Conservation (phyloP, 2,113 vertebrate genomes). For the Tamias sibiricus region DNA sequence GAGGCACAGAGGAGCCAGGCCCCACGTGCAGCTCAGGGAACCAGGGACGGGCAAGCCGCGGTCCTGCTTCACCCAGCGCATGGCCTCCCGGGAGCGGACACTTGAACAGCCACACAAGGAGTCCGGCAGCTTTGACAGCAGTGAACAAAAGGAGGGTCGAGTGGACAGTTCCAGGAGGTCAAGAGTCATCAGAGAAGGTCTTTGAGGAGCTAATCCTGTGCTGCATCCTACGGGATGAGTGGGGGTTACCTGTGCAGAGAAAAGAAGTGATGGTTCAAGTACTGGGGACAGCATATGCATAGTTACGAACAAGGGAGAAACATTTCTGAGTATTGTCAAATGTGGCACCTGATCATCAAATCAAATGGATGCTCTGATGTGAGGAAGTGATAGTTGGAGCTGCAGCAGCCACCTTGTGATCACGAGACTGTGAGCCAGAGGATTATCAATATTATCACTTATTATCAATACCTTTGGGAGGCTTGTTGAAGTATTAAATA, state of each 20-base stretch:
- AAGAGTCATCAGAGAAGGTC: neutral
- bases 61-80: neutral
- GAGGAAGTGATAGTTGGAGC: neutral
- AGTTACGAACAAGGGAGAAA: neutral
- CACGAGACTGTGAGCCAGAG: neutral
- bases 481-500: neutral
- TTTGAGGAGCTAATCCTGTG: neutral
- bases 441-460: neutral
- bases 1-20: neutral
- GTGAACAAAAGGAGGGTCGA: neutral
- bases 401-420: slow-evolving; percentile 14
- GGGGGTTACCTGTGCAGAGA: neutral
- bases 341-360: neutral
- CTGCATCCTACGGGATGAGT: neutral
- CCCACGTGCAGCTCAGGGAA: neutral
- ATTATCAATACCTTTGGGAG: neutral
- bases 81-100: accelerated
- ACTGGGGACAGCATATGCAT: neutral
- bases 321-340: neutral
- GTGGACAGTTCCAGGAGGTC: accelerated
- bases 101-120: too few species aligned
- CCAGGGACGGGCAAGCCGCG: neutral
- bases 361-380: neutral
- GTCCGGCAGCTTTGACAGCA: neutral
- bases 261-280: neutral